Conservation (phyloP, 2,797 vertebrate species). For the Hirundo rustica region DNA sequence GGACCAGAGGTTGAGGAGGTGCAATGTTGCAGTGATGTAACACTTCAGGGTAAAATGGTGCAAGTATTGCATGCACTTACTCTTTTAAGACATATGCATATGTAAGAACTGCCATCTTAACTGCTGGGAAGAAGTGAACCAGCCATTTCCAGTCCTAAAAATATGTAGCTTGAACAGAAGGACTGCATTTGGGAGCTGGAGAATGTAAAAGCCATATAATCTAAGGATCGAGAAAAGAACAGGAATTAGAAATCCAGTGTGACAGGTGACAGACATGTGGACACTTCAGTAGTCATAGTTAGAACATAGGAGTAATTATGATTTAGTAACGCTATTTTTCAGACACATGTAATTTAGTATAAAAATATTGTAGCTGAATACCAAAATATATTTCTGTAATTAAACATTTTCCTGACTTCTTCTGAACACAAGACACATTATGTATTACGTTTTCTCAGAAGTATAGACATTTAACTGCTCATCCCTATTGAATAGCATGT, state of each 20-base stretch:
- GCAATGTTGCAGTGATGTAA: not conserved
- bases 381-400: not conserved
- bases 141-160: slow-evolving; percentile 19
- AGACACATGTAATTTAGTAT: not conserved
- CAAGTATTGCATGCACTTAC: not conserved
- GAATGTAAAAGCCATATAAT: not conserved
- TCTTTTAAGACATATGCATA: not conserved
- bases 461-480: not conserved
- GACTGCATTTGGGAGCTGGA: not conserved
- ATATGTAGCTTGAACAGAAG: not conserved
- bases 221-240: not conserved
- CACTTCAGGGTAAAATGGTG: too few species aligned
- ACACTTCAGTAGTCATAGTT: not conserved
- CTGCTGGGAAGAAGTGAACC: not conserved
- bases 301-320: not conserved
- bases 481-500: slow-evolving; percentile 9
- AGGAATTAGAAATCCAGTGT: not conserved
- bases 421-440: not conserved
- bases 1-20: not conserved
- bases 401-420: not conserved
- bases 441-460: slow-evolving; percentile 1
- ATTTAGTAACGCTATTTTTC: not conserved
- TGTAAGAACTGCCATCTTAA: not conserved
- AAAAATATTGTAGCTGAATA: not conserved
- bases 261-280: not conserved